Conservation (phyloP, 2,888 invertebrate genomes). For the Crioceris asparagi region DNA sequence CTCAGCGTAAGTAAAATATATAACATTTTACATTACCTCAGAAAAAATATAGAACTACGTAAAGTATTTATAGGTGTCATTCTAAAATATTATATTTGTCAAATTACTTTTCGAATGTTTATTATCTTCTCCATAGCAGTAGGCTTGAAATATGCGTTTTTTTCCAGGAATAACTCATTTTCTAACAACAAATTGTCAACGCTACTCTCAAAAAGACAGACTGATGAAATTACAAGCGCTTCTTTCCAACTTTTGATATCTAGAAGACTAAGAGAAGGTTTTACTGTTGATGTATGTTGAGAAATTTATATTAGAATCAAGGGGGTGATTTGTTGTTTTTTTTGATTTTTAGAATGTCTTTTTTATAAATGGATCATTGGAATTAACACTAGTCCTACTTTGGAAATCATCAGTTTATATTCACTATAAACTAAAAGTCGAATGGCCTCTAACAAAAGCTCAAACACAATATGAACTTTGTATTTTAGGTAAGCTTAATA, state of each 20-base stretch:
- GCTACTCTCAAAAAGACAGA: slow-evolving; percentile 50
- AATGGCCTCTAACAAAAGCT: slow-evolving; percentile 46
- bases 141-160: no score
- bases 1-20: slow-evolving; percentile 22
- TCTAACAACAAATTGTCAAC: slow-evolving; percentile 44
- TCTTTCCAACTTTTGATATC: slow-evolving; percentile 55
- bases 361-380: slow-evolving; percentile 44
- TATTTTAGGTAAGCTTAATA: slow-evolving; percentile 30
- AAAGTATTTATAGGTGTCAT: no score
- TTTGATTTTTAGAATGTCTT: slow-evolving; percentile 39
- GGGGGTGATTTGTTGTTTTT: slow-evolving; percentile 7
- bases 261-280: slow-evolving; percentile 66
- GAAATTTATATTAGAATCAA: slow-evolving; percentile 6
- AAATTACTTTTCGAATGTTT: no score
- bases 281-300: slow-evolving; percentile 47
- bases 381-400: slow-evolving; percentile 54
- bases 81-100: no score
- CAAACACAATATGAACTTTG: slow-evolving; percentile 34
- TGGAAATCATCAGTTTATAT: slow-evolving; percentile 64
- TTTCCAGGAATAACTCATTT: slow-evolving; percentile 44
- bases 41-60: no score
- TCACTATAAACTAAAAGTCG: slow-evolving; percentile 51
- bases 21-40: neutral
- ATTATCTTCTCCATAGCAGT: no score
- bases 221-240: slow-evolving; percentile 51